Conservation (phyloP, 2,888 invertebrate genomes). For the Ophraella communa region DNA sequence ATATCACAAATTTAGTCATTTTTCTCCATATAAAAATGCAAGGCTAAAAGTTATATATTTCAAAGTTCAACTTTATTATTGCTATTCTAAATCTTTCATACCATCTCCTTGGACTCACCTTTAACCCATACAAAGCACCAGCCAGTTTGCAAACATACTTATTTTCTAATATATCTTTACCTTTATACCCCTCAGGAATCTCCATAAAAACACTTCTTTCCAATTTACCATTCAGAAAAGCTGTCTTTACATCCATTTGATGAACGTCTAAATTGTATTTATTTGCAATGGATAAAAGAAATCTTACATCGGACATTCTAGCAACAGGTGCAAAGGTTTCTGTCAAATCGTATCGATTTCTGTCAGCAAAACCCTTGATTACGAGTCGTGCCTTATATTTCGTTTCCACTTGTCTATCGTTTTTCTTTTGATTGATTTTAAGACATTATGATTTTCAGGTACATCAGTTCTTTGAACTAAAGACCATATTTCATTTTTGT, state of each 20-base stretch:
- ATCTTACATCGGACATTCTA: conserved; percentile 23
- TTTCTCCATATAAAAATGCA: neutral
- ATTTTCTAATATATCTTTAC: conserved; percentile 4
- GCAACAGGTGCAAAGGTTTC: conserved; percentile 36
- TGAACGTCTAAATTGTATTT: conserved; percentile 21
- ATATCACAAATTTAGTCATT: too few species aligned
- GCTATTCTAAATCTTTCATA: conserved; percentile 5
- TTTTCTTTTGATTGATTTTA: neutral
- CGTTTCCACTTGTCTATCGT: neutral
- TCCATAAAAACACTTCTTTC: conserved; percentile 41
- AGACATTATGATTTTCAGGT: neutral
- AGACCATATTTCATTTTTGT: neutral
- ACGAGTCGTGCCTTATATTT: conserved; percentile 7
- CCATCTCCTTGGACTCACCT: conserved; percentile 8
- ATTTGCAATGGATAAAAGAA: conserved; percentile 14
- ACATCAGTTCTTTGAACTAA: neutral
- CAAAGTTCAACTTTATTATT: neutral
- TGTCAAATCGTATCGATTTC: too few species aligned
- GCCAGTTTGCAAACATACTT: conserved; percentile 41
- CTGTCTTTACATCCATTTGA: conserved; percentile 37
- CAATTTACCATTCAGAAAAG: conserved; percentile 32
- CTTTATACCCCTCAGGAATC: conserved; percentile 38
- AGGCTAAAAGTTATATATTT: neutral
- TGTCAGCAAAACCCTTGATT: conserved; percentile 15
- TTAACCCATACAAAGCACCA: conserved; percentile 16